These are phyloP conservation scores for Caenorhabditis sinica DNA, from an alignment of 2,888 invertebrate genomes.

Conservation along the genomic window DNA sequence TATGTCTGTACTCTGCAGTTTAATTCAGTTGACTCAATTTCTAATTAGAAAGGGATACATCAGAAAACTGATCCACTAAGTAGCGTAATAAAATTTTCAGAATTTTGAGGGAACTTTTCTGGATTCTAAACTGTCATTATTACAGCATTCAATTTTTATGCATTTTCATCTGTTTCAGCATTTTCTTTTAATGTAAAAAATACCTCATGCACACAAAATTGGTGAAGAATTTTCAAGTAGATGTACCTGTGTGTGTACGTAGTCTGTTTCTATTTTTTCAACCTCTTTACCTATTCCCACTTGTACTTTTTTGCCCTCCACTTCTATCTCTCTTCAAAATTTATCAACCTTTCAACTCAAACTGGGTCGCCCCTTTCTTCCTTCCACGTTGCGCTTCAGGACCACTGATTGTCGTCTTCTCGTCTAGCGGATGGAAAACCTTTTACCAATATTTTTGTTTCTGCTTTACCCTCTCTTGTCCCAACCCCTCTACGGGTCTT, in stretches of 20 bases:
- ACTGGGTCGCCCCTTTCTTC: slow-evolving; percentile 18
- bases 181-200: background rate
- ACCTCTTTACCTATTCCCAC: slow-evolving; percentile 34
- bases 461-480: slow-evolving; percentile 30
- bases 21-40: too few species aligned
- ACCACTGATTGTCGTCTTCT: slow-evolving; percentile 58
- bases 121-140: too few species aligned
- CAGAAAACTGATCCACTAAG: too few species aligned
- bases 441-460: slow-evolving; percentile 61
- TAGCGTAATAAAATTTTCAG: too few species aligned
- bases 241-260: slow-evolving; percentile 20
- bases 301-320: slow-evolving; percentile 32
- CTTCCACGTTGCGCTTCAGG: slow-evolving; percentile 10
- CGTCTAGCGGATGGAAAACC: slow-evolving; percentile 27
- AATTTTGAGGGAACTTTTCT: too few species aligned
- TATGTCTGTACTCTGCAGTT: too few species aligned
- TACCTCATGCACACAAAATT: slow-evolving; percentile 20
- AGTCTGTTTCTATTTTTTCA: slow-evolving; percentile 49
- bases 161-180: too few species aligned
- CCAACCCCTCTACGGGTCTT: slow-evolving; percentile 10
- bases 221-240: slow-evolving; percentile 6
- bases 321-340: background rate
- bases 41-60: too few species aligned
- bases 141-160: too few species aligned
- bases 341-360: slow-evolving; percentile 25